Evolutionary conservation across 2,888 invertebrate species (phyloP).

Genomic region (Alcis repandata): DNA sequence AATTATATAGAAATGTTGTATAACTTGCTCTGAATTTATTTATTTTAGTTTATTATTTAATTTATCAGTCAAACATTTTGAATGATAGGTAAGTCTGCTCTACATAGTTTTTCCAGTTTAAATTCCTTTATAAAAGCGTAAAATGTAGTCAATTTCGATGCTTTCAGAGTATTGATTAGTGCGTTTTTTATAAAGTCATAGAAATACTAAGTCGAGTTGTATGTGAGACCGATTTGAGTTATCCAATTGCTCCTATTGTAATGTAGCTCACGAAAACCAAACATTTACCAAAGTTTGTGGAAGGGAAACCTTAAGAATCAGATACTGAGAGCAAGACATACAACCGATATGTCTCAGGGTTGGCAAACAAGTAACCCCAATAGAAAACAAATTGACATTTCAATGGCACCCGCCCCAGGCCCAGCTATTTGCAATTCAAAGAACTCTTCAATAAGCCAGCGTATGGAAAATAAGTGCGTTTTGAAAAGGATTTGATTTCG

Average conservation of each 20-base stretch:
- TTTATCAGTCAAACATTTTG: no score
- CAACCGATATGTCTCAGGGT: slow-evolving; percentile 51
- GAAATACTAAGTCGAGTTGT: neutral
- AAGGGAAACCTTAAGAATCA: slow-evolving; percentile 40
- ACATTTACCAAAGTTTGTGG: slow-evolving; percentile 44
- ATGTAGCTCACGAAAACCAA: slow-evolving; percentile 45
- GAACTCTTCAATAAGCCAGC: slow-evolving; percentile 80
- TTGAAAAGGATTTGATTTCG: slow-evolving; percentile 80
- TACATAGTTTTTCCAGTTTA: no score
- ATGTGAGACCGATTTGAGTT: neutral
- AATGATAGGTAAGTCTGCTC: no score
- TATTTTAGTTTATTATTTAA: no score
- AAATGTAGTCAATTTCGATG: no score
- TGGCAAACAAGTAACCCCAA: slow-evolving; percentile 67
- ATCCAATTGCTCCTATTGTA: slow-evolving; percentile 30
- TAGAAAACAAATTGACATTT: slow-evolving; percentile 86
- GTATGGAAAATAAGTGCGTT: slow-evolving; percentile 79
- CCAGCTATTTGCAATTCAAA: slow-evolving; percentile 84
- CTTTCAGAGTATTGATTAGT: no score
- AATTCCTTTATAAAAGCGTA: no score
- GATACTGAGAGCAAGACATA: slow-evolving; percentile 38
- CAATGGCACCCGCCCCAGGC: slow-evolving; percentile 77
- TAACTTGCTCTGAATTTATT: no score
- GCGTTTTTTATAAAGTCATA: no score
- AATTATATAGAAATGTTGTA: no score